Conservation (phyloP, 2,113 vertebrate species). For the Colaptes auratus region DNA sequence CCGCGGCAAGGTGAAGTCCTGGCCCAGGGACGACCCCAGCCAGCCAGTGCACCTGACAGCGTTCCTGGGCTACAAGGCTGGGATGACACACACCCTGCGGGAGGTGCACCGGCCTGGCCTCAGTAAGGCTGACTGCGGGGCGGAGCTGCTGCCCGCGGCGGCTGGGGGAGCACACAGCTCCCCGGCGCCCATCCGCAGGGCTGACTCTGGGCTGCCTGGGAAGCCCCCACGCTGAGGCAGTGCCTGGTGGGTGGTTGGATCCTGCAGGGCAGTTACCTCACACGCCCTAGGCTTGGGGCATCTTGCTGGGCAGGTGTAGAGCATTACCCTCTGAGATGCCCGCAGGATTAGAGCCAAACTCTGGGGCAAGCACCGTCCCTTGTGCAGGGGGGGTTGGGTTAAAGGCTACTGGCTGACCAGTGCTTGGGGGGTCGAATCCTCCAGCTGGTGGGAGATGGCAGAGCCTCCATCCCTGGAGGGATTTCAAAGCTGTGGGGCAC, state of each 20-base stretch:
- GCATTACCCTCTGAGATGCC: background rate
- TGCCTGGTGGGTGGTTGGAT: background rate
- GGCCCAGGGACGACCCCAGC: constrained; percentile 82
- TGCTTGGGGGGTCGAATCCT: background rate
- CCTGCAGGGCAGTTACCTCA: background rate
- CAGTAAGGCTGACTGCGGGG: constrained; percentile 71
- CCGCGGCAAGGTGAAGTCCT: constrained; percentile 82
- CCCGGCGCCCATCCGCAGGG: no score
- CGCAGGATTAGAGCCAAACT: background rate
- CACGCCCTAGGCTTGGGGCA: background rate
- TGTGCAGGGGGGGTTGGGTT: background rate
- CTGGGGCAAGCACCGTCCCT: background rate
- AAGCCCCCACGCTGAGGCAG: accelerated
- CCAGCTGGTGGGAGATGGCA: background rate
- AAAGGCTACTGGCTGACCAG: background rate
- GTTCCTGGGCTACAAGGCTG: constrained; percentile 85
- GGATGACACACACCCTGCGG: constrained; percentile 82
- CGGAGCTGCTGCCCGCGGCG: background rate
- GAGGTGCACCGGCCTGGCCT: constrained; percentile 80
- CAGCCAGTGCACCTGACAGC: constrained; percentile 81
- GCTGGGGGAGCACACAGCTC: background rate
- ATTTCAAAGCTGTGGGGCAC: no score
- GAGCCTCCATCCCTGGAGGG: no score
- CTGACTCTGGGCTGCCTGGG: background rate
- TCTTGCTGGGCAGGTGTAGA: background rate